A percentile compares a stretch with the other conserved stretches of the same genome.
Conservation (phyloP, 2,797 vertebrate genomes). For the Rhinella marina region DNA sequence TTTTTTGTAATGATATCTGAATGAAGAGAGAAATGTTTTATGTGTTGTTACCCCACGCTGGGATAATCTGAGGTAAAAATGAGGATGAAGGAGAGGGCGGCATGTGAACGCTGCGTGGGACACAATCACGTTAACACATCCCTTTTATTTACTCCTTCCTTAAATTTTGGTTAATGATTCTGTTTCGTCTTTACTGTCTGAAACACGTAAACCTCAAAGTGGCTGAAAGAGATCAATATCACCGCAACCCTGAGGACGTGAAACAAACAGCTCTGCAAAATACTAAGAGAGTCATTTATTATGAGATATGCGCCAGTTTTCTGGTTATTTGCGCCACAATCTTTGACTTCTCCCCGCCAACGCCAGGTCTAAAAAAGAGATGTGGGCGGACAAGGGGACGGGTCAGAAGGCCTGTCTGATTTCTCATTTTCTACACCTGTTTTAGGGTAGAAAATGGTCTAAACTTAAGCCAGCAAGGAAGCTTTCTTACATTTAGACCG, state of each 20-base stretch:
- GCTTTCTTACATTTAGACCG: too few species aligned
- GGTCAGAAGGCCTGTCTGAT: too few species aligned
- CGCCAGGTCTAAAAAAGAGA: too few species aligned
- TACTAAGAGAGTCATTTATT: too few species aligned
- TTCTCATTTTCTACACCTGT: too few species aligned
- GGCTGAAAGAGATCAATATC: slow-evolving; percentile 1
- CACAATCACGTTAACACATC: slow-evolving; percentile 2
- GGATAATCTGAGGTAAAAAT: slow-evolving; percentile 24
- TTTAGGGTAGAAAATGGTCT: too few species aligned
- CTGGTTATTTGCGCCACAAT: too few species aligned
- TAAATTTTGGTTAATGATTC: slow-evolving; percentile 11
- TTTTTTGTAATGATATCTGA: slow-evolving; percentile 29
- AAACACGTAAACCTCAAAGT: slow-evolving; percentile 12
- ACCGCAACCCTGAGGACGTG: not conserved
- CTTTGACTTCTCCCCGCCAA: too few species aligned
- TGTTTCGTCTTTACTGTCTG: slow-evolving; percentile 12
- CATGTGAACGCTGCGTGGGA: not conserved
- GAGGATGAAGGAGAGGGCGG: slow-evolving; percentile 10
- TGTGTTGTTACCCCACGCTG: slow-evolving; percentile 33
- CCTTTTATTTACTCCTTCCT: not conserved
- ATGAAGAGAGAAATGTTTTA: slow-evolving; percentile 19
- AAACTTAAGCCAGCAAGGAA: too few species aligned
- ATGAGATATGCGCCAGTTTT: too few species aligned
- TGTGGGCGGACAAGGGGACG: too few species aligned
- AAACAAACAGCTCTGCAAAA: not conserved